Evolutionary conservation across 2,888 invertebrate genomes (phyloP), one percentile per base, ranked within the genome.

Genomic region (Tuberolachnus salignus): DNA sequence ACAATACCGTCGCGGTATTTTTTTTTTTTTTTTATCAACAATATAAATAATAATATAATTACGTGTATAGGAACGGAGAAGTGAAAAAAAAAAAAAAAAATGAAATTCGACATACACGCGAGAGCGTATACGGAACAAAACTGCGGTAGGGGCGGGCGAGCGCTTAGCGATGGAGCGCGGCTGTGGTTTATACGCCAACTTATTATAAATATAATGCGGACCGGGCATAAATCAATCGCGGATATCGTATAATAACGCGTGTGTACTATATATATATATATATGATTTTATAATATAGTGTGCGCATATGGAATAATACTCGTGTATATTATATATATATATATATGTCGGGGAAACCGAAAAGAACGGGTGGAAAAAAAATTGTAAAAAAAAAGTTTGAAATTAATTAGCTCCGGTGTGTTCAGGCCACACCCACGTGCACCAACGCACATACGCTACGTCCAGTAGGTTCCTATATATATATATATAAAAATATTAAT

Each of bases 351-450:
- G 23, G 57, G 26, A 46, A 23, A 59, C 19, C 51, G 63, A 63
- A 61, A 63, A 49, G 61, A 19, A 49, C 0, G 2, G 21, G 23
- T 11, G 3, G 23, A 19, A 6, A 34, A 34, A 34, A 34, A 34
- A 34, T n/a, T 34, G 34, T 34, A 26, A 57, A 26, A 44, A 46
- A 67, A 57, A 75, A 67, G 44, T 46, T 64, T 16, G 26, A 75
- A 66, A 66, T 75, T 66, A 75, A 66, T 75, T 66, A 66, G 74
- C n/a, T 66, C 55, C 46, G 42, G 16, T 34, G 64, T 13, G 55
- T 53, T 46, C 46, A 64, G 51, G 63, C 66, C 74, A 66, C 74
- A 26, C 74, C 74, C 74, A 75, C 74, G 53, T 16, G 61, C 49
- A 51, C 64, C 46, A 34, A 34, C 34, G 34, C 34, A 34, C 34